Conservation (phyloP, 2,797 vertebrate species). For the Lacerta viridis region DNA sequence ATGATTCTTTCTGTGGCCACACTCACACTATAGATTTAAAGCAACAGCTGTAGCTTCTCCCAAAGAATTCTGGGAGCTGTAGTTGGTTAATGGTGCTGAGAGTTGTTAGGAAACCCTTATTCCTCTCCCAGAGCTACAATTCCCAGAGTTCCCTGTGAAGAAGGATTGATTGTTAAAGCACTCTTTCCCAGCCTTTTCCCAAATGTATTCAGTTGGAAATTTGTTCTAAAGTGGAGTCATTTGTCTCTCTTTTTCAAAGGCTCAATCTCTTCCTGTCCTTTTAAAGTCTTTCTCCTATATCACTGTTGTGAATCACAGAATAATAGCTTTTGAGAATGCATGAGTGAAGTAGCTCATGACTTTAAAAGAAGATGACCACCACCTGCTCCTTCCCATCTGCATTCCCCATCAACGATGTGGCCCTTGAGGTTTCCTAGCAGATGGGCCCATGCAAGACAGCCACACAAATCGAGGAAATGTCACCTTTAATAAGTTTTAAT, state of each 20-base stretch:
- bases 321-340: fast-evolving
- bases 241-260: background rate
- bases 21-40: too few species aligned
- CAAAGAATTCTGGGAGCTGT: too few species aligned
- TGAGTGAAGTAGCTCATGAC: fast-evolving
- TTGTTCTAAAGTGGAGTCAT: background rate
- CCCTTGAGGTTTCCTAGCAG: background rate
- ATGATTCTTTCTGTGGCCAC: background rate
- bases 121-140: background rate
- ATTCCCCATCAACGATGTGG: background rate
- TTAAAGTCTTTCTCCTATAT: too few species aligned
- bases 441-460: background rate
- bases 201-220: background rate
- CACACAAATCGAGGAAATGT: constrained; percentile 25
- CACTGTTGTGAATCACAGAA: too few species aligned
- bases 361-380: constrained; percentile 14
- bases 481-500: background rate
- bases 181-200: too few species aligned
- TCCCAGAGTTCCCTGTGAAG: too few species aligned
- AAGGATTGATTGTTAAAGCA: too few species aligned
- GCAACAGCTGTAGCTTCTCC: too few species aligned
- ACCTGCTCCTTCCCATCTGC: constrained; percentile 1
- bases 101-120: too few species aligned
- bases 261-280: background rate
- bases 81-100: too few species aligned